Base-by-base conservation (phyloP, 1,140 invertebrate genomes). In the Metaphire vulgaris region DNA sequence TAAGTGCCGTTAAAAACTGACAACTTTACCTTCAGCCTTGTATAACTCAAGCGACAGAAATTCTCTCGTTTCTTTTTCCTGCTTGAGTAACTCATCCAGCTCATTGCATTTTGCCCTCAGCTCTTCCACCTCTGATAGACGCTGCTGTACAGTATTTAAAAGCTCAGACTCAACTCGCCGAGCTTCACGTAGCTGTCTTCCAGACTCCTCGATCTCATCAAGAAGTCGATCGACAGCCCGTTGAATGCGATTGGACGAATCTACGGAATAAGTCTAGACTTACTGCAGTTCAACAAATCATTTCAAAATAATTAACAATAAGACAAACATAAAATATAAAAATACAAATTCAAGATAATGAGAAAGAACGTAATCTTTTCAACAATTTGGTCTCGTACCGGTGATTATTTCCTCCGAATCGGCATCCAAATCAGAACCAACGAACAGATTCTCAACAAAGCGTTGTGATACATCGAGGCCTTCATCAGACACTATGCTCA, bases 401-500 rank as follows among this genome's bases (percentile, higher is more conserved):
- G 77, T 78, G 2, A 85, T 74, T 12, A 85, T 77, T 72, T 85
- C 83, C 67, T 84, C 81, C 56, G 81, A 82, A 33, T 84, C 84
- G 1, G 80, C 76, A 70, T 82, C 83, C 26, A 85, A 77, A 16
- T 83, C 82, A 16, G 84, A 83, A 14, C 83, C 83, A 34, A 79
- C 79, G 78, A 85, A 85, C 66, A 85, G 81, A 76, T 80, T 82
- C 67, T 85, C 83, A 56, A 79, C 80, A 69, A 84, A 77, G 56
- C 81, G 80, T 74, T 83, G 82, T 21, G 84, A 85, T 31, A 85
- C 72, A 69, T 84, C 83, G 29, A 85, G 78, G 0, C 83, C 83
- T 73, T 85, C 84, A 72, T 74, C 72, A 30, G 75, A 76, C 30
- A 32, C 28, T 26, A 76, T 56, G 71, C 75, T 76, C 69, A 56